phyloP scores from a whole-genome alignment of 2,888 invertebrate species.

The Chouioia cunea region DNA sequence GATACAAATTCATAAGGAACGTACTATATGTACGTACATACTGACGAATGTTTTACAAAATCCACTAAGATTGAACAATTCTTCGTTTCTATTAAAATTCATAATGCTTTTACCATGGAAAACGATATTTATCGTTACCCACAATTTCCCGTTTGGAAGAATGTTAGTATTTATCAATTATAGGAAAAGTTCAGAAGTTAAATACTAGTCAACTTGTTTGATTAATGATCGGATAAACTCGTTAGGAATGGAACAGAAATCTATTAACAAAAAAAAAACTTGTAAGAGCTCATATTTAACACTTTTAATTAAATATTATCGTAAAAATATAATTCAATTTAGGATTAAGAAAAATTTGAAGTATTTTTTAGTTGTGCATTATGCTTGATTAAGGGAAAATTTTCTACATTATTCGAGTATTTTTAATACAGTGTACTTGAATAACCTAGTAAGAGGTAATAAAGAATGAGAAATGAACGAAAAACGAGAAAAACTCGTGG shows the following conservation, averaged over 20 bases:
- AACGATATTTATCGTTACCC: too few species aligned
- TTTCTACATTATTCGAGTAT: not conserved
- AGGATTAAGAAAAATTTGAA: not conserved
- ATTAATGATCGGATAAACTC: not conserved
- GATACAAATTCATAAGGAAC: not conserved
- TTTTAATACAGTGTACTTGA: not conserved
- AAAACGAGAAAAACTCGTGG: not conserved
- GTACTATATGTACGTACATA: not conserved
- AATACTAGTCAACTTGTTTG: constrained; percentile 9
- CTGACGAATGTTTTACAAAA: not conserved
- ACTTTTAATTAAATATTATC: too few species aligned
- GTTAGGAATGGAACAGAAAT: not conserved
- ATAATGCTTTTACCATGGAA: not conserved
- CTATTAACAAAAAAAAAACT: not conserved
- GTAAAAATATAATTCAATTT: too few species aligned
- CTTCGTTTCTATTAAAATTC: not conserved
- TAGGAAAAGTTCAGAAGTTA: not conserved
- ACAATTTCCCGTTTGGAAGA: not conserved
- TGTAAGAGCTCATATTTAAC: too few species aligned
- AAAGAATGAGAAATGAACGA: not conserved
- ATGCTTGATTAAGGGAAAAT: not conserved
- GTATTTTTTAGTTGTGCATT: not conserved
- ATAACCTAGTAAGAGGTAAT: not conserved
- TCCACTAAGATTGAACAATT: not conserved
- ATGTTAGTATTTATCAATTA: constrained; percentile 1